A percentile compares a stretch with the other conserved stretches of the same genome.
These are phyloP conservation scores for Diphyllodes magnificus DNA, from an alignment of 2,113 vertebrate genomes.

Conservation along the genomic window DNA sequence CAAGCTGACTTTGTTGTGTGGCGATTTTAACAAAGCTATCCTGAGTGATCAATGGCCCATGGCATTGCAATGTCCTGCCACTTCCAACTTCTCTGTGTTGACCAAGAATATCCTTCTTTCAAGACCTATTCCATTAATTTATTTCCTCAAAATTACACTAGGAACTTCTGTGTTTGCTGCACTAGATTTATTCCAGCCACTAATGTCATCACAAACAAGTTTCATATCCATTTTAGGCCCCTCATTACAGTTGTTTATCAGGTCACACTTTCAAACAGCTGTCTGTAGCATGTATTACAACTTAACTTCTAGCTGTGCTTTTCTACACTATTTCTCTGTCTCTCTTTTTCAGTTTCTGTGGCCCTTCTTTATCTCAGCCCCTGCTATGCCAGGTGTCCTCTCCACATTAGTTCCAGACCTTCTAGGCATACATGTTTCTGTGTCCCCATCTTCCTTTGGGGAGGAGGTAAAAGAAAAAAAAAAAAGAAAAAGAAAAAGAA, in stretches of 20 bases:
- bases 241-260: not conserved
- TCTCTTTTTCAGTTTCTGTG: not conserved
- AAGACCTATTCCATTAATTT: not conserved
- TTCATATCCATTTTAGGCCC: not conserved
- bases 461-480: not conserved
- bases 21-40: not conserved
- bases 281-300: not conserved
- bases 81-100: not conserved
- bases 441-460: not conserved
- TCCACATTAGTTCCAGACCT: slow-evolving; percentile 50
- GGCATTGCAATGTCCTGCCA: not conserved
- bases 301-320: slow-evolving; percentile 15
- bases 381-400: slow-evolving; percentile 54
- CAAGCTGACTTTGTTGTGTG: not conserved
- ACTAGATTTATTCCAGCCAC: not conserved
- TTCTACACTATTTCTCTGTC: not conserved
- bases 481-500: not conserved
- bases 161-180: not conserved
- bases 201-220: not conserved
- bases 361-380: slow-evolving; percentile 45
- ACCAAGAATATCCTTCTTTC: not conserved
- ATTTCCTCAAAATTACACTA: not conserved
- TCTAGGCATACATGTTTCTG: not conserved
- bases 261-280: slow-evolving; percentile 11
- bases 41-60: not conserved